phyloP scores from a whole-genome alignment of 2,113 vertebrate species.

The Alligator sinensis region DNA sequence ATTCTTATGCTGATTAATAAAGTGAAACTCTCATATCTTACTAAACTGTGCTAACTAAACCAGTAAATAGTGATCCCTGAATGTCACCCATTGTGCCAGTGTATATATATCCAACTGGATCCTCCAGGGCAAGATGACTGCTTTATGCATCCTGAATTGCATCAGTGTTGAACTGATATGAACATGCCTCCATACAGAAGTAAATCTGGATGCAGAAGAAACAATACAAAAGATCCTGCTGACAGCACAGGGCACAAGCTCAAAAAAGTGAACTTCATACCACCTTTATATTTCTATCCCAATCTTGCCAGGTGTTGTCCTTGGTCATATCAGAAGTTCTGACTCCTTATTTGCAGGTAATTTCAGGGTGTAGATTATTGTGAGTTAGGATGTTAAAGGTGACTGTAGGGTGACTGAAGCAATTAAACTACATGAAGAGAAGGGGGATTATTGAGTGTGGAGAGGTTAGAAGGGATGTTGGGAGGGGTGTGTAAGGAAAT shows the following conservation, averaged over 20 bases:
- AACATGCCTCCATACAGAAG: neutral
- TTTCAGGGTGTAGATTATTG: neutral
- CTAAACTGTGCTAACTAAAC: neutral
- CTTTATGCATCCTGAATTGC: neutral
- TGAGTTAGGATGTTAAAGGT: neutral
- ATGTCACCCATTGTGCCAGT: accelerated
- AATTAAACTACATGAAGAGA: neutral
- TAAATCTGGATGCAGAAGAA: neutral
- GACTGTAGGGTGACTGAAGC: neutral
- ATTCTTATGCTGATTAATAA: neutral
- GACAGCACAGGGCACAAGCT: neutral
- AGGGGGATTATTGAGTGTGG: neutral
- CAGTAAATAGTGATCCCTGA: neutral
- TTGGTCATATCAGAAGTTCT: neutral
- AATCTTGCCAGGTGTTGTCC: neutral
- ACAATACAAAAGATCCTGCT: neutral
- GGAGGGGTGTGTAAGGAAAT: neutral
- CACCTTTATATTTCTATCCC: neutral
- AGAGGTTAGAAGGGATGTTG: neutral
- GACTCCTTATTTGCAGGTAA: neutral
- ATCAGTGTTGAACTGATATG: neutral
- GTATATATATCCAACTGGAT: accelerated
- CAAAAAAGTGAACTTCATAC: neutral
- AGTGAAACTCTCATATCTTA: neutral
- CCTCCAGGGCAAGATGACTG: neutral